Base-by-base conservation (phyloP, 2,888 invertebrate genomes). In the Latrodectus hesperus region DNA sequence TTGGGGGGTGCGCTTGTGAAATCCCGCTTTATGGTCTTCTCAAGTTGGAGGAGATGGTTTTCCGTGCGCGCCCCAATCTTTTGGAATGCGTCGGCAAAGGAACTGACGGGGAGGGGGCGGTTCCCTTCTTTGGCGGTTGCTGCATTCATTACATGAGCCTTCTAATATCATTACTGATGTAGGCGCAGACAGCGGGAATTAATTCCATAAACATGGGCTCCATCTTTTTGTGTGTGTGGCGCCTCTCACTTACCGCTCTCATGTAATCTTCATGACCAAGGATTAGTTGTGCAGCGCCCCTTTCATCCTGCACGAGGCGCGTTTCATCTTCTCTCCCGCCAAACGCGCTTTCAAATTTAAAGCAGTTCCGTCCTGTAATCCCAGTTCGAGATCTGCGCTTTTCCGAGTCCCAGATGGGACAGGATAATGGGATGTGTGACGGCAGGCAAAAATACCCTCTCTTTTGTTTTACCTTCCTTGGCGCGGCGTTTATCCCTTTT, bases 221-320 rank as follows among this genome's bases (percentile, higher is more conserved):
- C 80, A 68, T 71, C 84, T 88, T 84, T 88, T 88, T 88, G 83
- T 70, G 82, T 68, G 26, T 52, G 84, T 17, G 52, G 77, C 49
- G 82, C 55, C 76, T 76, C 87, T 87, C 88, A 88, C 88, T 84
- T 84, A 84, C 84, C 88, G 80, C 88, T 74, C 71, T 88, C 84
- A 88, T 88, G 84, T 89, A 89, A 89, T 89, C 89, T 89, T 89
- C 88, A 89, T 89, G 88, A 89, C 85, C 80, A 76, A 70, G 89
- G 89, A 89, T 89, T 89, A 89, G 83, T 80, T 78, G 16, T 38
- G 70, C 53, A 60, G 77, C 73, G 88, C 67, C 78, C 78, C 83
- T 83, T 88, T 83, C 83, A 83, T 88, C 88, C 84, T 76, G 12
- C 70, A 60, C 70, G 64, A 70, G 55, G 78, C 79, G 79, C 78